These are phyloP conservation scores for Luperina nickerlii DNA, from an alignment of 2,888 invertebrate genomes.

Conservation along the genomic window DNA sequence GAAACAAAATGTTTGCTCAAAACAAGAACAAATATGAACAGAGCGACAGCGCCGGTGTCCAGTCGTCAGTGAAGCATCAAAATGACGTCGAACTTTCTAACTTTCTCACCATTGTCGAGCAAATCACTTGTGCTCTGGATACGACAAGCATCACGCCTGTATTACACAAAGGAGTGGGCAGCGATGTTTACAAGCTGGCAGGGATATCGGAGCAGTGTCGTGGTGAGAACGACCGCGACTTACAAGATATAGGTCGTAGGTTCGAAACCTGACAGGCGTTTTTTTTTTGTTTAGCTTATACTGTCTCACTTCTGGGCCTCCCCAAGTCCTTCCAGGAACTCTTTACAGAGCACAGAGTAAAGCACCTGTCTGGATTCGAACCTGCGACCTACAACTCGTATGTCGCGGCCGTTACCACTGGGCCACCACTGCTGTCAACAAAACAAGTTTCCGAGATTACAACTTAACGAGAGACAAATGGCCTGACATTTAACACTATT, in stretches of 20 bases:
- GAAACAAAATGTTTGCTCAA: neutral
- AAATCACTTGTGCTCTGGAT: constrained; percentile 34
- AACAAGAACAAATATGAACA: constrained; percentile 11
- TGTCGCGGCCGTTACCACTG: neutral
- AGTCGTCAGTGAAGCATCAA: constrained; percentile 56
- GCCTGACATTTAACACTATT: constrained; percentile 31
- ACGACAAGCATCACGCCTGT: neutral
- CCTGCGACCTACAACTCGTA: no score
- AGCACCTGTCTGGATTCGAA: no score
- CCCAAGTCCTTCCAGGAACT: no score
- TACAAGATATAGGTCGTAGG: no score
- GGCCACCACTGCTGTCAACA: neutral
- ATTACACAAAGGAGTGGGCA: neutral
- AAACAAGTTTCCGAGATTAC: constrained; percentile 7
- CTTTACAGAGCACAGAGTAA: no score
- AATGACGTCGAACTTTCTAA: constrained; percentile 51
- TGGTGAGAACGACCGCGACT: no score
- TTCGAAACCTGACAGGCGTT: no score
- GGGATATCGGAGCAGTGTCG: no score
- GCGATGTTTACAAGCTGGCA: neutral
- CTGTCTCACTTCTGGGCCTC: no score
- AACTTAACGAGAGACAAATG: constrained; percentile 39
- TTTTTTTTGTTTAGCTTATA: no score
- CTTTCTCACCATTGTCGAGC: constrained; percentile 61
- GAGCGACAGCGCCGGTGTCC: constrained; percentile 6